Percentiles rank a stretch among this genome's conserved stretches.
phyloP scores from a whole-genome alignment of 2,888 invertebrate species.

The Dorcus parallelipipedus region DNA sequence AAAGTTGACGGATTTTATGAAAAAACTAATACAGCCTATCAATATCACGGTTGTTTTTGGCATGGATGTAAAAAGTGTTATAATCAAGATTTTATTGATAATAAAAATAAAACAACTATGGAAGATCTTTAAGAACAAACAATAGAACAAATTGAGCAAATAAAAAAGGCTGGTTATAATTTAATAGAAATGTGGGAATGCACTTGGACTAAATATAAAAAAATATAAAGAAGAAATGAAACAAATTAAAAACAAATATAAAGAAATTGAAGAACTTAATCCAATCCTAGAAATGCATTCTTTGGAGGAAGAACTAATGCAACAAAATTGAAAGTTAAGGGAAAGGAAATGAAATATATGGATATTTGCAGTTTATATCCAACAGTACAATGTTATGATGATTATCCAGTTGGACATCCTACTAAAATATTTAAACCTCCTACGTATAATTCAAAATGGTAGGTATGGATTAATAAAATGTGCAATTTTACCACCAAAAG shows the following conservation, averaged over 20 bases:
- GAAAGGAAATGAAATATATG: slow-evolving; percentile 25
- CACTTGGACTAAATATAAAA: slow-evolving; percentile 12
- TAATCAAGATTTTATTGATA: not conserved
- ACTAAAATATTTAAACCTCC: no score
- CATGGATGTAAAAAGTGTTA: slow-evolving; percentile 13
- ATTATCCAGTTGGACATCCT: no score
- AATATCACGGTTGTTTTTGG: slow-evolving; percentile 7
- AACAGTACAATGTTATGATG: no score
- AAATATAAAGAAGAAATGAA: slow-evolving; percentile 12
- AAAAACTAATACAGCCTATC: slow-evolving; percentile 9
- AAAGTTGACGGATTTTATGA: slow-evolving; percentile 9
- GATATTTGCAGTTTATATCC: slow-evolving; percentile 16
- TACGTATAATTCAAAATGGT: slow-evolving; percentile 24
- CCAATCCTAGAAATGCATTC: slow-evolving; percentile 25
- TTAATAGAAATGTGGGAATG: slow-evolving; percentile 22
- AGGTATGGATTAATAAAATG: slow-evolving; percentile 28
- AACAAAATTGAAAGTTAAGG: slow-evolving; percentile 14
- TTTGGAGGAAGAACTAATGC: slow-evolving; percentile 26
- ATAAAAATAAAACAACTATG: no score
- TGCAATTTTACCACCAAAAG: slow-evolving; percentile 10
- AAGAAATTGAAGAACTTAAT: slow-evolving; percentile 11
- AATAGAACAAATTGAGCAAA: slow-evolving; percentile 10
- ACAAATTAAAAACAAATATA: not conserved
- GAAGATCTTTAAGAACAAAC: not conserved
- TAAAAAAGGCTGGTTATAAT: not conserved